Base-by-base conservation (phyloP, 2,113 vertebrate genomes). In the Paraplagusia blochii region DNA sequence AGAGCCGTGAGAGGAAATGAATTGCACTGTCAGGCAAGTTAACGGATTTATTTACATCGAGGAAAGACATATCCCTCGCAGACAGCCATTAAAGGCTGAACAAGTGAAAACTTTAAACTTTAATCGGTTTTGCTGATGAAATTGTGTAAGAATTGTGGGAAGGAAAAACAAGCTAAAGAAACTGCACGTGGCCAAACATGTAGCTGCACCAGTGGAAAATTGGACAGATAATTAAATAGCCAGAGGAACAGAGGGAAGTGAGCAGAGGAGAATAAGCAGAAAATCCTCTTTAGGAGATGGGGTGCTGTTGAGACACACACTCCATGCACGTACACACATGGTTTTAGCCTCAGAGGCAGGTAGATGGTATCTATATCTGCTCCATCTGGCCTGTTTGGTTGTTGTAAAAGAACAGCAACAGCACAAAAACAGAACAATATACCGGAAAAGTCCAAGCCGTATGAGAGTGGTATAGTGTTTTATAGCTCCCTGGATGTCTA, bases 31-130 rank as follows among this genome's bases (percentile, higher is more conserved):
- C 84, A 82, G 78, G 78, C 78, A 82, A 79, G 69, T 61, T 61
- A 81, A 79, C 82, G 77, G 82, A 85, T 86, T 79, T 86, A 86
- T 88, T 88, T 85, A 80, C 83, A 69, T 85, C 63, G 42, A 53
- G 66, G 74, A 83, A 77, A 62, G n/a, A 65, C 63, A 77, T 60
- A 63, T 82, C 77, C 76, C 66, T 34, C 45, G 12, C 59, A 70
- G 58, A 57, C 79, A 63, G 59, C 70, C 72, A 63, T 10, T 15
- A 51, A 64, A 65, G 69, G 73, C 74, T 73, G 73, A 72, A 63
- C 62, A 8, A 53, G 42, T 64, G 47, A 44, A 61, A 77, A 60
- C 58, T n/a, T n/a, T 59, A 34, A 44, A 48, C 29, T 67, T 50
- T 45, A n/a, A 36, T 66, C n/a, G 38, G 57, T 52, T 8, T 29